Conservation (phyloP, 2,113 vertebrate species). For the Sander vitreus region DNA sequence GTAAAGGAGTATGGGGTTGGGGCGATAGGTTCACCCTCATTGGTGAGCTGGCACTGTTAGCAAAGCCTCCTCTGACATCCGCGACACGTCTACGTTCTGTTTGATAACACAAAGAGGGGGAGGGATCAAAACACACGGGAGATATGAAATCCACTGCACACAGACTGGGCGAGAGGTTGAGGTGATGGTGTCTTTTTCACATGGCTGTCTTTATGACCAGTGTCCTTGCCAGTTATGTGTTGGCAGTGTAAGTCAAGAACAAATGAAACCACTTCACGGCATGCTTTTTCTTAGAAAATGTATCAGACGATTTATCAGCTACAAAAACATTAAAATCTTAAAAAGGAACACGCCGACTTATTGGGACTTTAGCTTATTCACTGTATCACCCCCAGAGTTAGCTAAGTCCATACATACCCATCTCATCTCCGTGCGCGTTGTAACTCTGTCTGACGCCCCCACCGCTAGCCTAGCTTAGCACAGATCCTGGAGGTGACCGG, state of each 20-base stretch:
- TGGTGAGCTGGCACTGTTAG: conserved; percentile 95
- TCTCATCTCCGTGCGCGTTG: too few relatives aligned
- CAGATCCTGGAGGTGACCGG: too few relatives aligned
- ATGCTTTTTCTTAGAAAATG: background rate
- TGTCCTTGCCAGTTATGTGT: background rate
- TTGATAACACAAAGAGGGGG: conserved; percentile 59
- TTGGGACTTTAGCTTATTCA: too few relatives aligned
- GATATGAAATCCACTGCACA: conserved; percentile 30
- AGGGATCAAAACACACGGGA: conserved; percentile 63
- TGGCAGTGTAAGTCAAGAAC: background rate
- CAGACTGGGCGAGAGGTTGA: background rate
- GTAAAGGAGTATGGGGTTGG: conserved; percentile 11
- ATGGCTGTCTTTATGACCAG: background rate
- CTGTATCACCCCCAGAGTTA: too few relatives aligned
- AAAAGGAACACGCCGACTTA: too few relatives aligned
- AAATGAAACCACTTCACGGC: background rate
- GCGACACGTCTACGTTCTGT: conserved; percentile 97
- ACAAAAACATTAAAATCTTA: background rate
- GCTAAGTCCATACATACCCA: too few relatives aligned
- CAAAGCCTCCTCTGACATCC: conserved; percentile 94
- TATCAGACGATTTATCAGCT: background rate
- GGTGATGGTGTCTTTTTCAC: too few relatives aligned
- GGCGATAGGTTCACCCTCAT: conserved; percentile 80
- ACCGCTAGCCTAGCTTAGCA: too few relatives aligned
- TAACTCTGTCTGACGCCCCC: too few relatives aligned